Evolutionary conservation across 1,140 invertebrate species (phyloP).

Genomic region (Pogonomyrmex californicus): DNA sequence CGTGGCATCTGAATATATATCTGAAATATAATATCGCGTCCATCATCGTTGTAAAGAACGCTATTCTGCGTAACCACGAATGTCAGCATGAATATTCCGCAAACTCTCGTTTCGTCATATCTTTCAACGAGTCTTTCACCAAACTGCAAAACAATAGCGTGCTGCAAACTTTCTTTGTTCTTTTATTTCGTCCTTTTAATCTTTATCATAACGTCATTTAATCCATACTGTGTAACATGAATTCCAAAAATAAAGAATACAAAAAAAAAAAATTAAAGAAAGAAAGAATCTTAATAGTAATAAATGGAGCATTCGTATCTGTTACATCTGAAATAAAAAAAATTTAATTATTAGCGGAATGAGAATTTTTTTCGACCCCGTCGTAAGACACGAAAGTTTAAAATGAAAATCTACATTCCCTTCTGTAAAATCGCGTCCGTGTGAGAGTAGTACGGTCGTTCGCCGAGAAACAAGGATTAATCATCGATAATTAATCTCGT

Average conservation of each 20-base stretch:
- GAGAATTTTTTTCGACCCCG: not conserved
- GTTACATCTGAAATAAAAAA: not conserved
- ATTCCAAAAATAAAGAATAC: not conserved
- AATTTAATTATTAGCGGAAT: not conserved
- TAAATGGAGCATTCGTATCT: not conserved
- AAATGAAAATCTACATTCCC: not conserved
- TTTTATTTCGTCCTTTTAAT: not conserved
- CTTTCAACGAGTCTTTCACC: not conserved
- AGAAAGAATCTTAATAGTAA: not conserved
- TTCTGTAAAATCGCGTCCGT: not conserved
- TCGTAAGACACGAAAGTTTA: not conserved
- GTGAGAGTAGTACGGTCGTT: not conserved
- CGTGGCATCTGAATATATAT: not conserved
- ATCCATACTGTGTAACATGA: not conserved
- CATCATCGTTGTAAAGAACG: not conserved
- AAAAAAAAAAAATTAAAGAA: not conserved
- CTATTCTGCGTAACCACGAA: not conserved
- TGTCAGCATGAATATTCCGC: not conserved
- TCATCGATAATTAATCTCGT: not conserved
- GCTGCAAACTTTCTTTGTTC: not conserved
- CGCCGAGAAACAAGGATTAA: not conserved
- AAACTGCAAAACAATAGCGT: not conserved
- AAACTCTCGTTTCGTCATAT: not conserved
- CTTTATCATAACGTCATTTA: not conserved
- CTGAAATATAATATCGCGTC: constrained; percentile 30